A percentile compares a stretch with the other conserved stretches of the same genome.
Conservation (phyloP, 2,797 vertebrate species). For the Clarias fuscus region DNA sequence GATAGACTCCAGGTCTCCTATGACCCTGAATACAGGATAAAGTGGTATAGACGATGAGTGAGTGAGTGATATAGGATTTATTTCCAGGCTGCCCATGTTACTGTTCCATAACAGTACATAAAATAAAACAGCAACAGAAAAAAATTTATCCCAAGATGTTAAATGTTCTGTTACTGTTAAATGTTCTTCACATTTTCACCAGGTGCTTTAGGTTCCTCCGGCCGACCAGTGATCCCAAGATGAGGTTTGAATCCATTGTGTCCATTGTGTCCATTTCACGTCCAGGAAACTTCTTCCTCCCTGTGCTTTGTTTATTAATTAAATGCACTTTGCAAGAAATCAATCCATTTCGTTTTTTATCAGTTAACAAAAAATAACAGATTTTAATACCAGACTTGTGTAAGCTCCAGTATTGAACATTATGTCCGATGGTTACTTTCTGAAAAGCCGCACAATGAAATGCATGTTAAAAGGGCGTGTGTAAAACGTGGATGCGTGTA, state of each 20-base stretch:
- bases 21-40: no score
- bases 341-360: not conserved
- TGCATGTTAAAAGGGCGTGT: not conserved
- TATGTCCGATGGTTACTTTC: not conserved
- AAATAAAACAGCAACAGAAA: not conserved
- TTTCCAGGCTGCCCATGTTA: not conserved
- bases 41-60: no score
- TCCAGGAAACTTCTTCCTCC: not conserved
- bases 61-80: not conserved
- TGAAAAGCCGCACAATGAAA: not conserved
- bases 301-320: not conserved
- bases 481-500: constrained; percentile 3
- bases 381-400: not conserved
- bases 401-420: not conserved
- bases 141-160: not conserved
- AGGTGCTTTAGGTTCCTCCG: not conserved
- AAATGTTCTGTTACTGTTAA: not conserved
- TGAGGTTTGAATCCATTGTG: no score
- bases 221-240: not conserved
- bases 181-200: not conserved
- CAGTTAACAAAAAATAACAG: not conserved
- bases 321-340: not conserved
- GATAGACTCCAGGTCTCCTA: no score
- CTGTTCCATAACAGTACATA: not conserved
- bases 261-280: no score